A percentile compares a stretch with the other conserved stretches of the same genome.
Evolutionary conservation across 2,113 vertebrate genomes (phyloP).

Genomic region (Myiozetetes cayanensis): DNA sequence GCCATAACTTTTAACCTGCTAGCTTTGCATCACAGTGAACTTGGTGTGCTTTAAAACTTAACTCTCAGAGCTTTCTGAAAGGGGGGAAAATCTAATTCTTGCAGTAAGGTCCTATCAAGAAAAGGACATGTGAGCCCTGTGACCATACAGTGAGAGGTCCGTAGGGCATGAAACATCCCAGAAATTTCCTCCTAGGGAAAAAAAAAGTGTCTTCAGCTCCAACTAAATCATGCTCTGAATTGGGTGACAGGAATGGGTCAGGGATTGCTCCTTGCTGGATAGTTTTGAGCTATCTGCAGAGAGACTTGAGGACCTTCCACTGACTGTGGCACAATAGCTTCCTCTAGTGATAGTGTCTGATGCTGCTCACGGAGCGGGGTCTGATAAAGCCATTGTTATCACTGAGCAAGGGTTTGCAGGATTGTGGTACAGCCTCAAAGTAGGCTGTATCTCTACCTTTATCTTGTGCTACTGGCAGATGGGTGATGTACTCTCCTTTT

Average conservation of each 20-base stretch:
- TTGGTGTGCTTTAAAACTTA: neutral
- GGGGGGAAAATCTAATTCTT: neutral
- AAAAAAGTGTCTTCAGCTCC: neutral
- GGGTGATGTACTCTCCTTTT: neutral
- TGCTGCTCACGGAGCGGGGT: neutral
- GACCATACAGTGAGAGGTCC: neutral
- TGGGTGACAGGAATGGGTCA: neutral
- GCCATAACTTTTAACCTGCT: neutral
- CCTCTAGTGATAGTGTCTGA: neutral
- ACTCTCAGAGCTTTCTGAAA: neutral
- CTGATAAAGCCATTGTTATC: neutral
- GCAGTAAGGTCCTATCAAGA: neutral
- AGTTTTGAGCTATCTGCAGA: neutral
- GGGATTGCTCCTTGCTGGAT: neutral
- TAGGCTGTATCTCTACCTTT: neutral
- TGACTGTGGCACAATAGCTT: neutral
- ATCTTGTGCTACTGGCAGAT: neutral
- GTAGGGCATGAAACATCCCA: neutral
- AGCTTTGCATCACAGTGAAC: neutral
- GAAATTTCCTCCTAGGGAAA: neutral
- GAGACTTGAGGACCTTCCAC: neutral
- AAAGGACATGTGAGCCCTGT: neutral
- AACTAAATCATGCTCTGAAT: neutral
- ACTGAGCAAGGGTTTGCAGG: neutral
- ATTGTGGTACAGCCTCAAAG: neutral